Evolutionary conservation across 1,140 invertebrate species (phyloP).

Genomic region (Bombus terrestris): DNA sequence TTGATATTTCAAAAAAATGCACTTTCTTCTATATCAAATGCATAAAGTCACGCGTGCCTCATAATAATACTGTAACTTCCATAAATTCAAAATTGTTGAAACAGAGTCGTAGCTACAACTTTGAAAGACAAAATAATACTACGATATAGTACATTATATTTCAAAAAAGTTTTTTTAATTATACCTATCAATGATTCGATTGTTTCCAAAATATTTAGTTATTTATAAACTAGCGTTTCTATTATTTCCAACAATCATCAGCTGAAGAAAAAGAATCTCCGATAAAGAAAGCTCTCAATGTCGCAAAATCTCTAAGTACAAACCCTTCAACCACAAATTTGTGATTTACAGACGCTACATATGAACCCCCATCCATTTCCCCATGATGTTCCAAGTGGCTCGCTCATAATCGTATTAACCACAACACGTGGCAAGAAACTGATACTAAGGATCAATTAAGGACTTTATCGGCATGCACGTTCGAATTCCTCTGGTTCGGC

Average conservation of each 20-base stretch:
- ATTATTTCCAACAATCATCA: no score
- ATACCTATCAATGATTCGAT: neutral
- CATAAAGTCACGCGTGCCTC: neutral
- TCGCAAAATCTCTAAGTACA: neutral
- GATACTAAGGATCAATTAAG: slow-evolving; percentile 44
- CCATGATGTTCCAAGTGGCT: neutral
- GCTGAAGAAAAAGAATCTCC: neutral
- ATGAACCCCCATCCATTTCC: neutral
- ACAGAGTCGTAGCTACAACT: no score
- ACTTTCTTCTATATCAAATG: neutral
- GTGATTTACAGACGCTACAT: neutral
- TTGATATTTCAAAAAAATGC: neutral
- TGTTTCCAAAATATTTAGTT: neutral
- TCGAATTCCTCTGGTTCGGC: slow-evolving; percentile 48
- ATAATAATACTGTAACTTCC: no score
- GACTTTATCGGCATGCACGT: slow-evolving; percentile 30
- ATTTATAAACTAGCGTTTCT: neutral
- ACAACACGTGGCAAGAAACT: slow-evolving; percentile 16
- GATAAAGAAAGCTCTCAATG: neutral
- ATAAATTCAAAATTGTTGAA: no score
- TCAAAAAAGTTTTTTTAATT: neutral
- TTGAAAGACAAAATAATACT: no score
- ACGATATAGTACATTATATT: no score
- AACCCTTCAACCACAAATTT: neutral
- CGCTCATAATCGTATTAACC: neutral